Conservation (phyloP, 2,797 vertebrate genomes). For the Poecilia velifera region DNA sequence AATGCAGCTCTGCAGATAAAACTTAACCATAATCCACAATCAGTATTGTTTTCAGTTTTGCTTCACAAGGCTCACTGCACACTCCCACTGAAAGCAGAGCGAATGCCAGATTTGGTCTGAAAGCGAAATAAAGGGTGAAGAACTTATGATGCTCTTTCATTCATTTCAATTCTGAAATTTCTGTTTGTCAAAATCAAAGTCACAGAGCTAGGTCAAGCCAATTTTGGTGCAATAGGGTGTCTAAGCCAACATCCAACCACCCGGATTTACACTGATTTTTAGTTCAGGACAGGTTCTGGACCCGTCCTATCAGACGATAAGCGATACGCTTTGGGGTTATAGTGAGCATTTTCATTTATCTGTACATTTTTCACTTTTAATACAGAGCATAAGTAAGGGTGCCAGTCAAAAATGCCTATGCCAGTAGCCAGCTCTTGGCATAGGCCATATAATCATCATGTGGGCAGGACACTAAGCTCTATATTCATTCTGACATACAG, state of each 20-base stretch:
- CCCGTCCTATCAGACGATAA: not conserved
- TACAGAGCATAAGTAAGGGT: not conserved
- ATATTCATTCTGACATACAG: not conserved
- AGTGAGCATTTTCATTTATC: not conserved
- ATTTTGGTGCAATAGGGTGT: not conserved
- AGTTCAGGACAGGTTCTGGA: not conserved
- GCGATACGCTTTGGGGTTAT: not conserved
- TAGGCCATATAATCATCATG: not conserved
- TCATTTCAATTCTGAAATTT: not conserved
- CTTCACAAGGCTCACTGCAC: not conserved
- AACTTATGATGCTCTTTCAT: not conserved
- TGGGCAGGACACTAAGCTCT: slow-evolving; percentile 2
- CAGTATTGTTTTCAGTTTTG: not conserved
- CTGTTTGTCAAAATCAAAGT: not conserved
- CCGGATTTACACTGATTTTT: not conserved
- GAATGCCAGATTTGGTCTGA: not conserved
- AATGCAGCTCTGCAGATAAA: not conserved
- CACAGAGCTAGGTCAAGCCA: not conserved
- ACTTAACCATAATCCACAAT: not conserved
- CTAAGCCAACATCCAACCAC: not conserved
- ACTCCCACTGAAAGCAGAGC: not conserved
- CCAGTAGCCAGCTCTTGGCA: not conserved
- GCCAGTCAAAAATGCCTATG: not conserved
- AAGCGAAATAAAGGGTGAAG: not conserved
- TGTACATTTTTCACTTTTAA: not conserved